phyloP scores from a whole-genome alignment of 2,797 vertebrate species.

The Catharus ustulatus region DNA sequence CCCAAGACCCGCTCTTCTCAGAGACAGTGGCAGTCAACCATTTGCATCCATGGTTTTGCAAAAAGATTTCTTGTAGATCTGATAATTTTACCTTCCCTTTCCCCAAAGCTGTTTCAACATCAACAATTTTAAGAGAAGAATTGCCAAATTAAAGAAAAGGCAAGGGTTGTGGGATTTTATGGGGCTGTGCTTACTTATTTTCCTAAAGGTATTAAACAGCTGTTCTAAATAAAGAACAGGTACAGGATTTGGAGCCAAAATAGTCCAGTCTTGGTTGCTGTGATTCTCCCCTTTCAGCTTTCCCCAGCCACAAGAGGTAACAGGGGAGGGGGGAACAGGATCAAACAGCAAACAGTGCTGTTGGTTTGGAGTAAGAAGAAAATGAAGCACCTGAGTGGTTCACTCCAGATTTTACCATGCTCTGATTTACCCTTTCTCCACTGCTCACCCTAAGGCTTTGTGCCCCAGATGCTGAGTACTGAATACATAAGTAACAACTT shows the following conservation, averaged over 20 bases:
- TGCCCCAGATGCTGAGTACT: neutral
- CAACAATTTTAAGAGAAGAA: neutral
- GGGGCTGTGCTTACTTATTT: neutral
- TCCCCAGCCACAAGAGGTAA: neutral
- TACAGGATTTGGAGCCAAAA: neutral
- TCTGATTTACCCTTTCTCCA: neutral
- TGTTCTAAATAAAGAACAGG: neutral
- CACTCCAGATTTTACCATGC: neutral
- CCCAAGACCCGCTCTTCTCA: slow-evolving; percentile 20
- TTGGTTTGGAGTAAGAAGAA: neutral
- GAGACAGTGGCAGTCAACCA: neutral
- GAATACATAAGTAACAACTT: neutral
- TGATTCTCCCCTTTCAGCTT: neutral
- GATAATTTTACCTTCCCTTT: neutral
- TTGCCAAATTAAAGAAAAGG: neutral
- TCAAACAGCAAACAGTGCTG: neutral
- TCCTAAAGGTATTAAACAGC: neutral
- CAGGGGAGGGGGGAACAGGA: neutral
- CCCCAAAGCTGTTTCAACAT: neutral
- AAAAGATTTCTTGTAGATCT: neutral
- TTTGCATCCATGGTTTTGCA: neutral
- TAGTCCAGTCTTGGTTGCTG: neutral
- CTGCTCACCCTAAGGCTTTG: neutral
- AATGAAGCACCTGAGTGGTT: neutral
- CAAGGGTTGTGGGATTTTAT: neutral